A percentile compares a stretch with the other conserved stretches of the same genome.
Conservation (phyloP, 2,888 invertebrate genomes). For the Spialia ferax region DNA sequence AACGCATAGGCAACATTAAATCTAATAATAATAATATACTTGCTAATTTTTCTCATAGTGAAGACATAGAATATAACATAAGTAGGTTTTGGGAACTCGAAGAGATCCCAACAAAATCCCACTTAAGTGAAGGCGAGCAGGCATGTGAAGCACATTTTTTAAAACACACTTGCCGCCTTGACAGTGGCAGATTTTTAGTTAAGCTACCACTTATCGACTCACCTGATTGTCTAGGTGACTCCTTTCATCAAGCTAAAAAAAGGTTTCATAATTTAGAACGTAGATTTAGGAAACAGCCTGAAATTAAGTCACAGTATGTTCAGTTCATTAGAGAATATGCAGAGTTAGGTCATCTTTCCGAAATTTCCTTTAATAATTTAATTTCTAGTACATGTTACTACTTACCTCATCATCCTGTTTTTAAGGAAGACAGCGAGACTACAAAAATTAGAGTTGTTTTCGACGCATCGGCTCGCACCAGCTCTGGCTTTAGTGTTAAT, state of each 20-base stretch:
- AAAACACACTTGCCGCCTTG: slow-evolving; percentile 33
- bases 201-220: neutral
- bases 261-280: slow-evolving; percentile 1
- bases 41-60: neutral
- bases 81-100: neutral
- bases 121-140: slow-evolving; percentile 17
- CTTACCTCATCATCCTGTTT: neutral
- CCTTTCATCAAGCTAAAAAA: neutral
- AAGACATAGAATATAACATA: neutral
- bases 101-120: slow-evolving; percentile 6
- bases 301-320: slow-evolving; percentile 38
- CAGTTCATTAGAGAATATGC: slow-evolving; percentile 44
- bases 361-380: neutral
- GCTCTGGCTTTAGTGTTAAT: neutral
- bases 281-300: slow-evolving; percentile 25
- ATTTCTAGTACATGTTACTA: neutral
- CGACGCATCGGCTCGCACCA: neutral
- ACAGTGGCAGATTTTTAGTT: slow-evolving; percentile 1
- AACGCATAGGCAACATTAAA: neutral
- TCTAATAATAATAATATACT: neutral
- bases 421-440: neutral
- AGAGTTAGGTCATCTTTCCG: neutral
- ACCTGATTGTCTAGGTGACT: slow-evolving; percentile 1
- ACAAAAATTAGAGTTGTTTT: slow-evolving; percentile 5
- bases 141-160: slow-evolving; percentile 39